Evolutionary conservation across 2,797 vertebrate genomes (phyloP).

Genomic region (Syngnathus rostellatus): DNA sequence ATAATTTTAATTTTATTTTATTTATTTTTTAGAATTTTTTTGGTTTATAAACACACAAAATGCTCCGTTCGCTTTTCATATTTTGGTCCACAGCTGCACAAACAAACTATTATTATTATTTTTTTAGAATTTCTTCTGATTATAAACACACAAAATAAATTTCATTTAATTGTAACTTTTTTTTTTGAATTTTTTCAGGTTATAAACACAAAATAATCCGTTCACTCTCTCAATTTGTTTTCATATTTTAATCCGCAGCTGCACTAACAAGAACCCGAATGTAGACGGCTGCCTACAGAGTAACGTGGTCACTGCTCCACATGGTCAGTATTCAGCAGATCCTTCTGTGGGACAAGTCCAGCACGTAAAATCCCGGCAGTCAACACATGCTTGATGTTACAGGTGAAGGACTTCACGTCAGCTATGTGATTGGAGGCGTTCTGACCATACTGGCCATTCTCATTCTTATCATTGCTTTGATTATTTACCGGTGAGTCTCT

Average conservation of each 20-base stretch:
- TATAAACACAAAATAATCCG: neutral
- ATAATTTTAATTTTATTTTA: neutral
- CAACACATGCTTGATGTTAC: neutral
- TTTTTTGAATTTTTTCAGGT: neutral
- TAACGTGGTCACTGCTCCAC: constrained; percentile 78
- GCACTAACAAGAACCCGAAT: constrained; percentile 77
- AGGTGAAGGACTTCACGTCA: constrained; percentile 90
- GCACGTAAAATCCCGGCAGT: too few relatives aligned
- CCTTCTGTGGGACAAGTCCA: neutral
- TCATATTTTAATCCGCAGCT: constrained; percentile 64
- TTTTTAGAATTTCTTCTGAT: neutral
- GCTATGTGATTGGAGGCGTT: constrained; percentile 87
- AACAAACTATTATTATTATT: too few relatives aligned
- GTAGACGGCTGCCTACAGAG: constrained; percentile 69
- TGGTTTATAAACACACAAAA: neutral
- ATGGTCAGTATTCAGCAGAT: constrained; percentile 64
- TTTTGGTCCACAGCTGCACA: constrained; percentile 54
- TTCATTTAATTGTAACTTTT: too few relatives aligned
- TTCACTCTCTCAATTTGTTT: neutral
- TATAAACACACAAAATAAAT: neutral
- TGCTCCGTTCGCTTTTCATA: constrained; percentile 1
- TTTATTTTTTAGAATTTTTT: neutral
- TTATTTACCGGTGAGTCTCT: constrained; percentile 83
- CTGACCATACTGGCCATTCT: constrained; percentile 86
- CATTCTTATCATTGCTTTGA: constrained; percentile 81